Percentiles rank a stretch among this genome's conserved stretches.
Evolutionary conservation across 2,888 invertebrate genomes (phyloP).

Genomic region (Drosophila fulvimacula): DNA sequence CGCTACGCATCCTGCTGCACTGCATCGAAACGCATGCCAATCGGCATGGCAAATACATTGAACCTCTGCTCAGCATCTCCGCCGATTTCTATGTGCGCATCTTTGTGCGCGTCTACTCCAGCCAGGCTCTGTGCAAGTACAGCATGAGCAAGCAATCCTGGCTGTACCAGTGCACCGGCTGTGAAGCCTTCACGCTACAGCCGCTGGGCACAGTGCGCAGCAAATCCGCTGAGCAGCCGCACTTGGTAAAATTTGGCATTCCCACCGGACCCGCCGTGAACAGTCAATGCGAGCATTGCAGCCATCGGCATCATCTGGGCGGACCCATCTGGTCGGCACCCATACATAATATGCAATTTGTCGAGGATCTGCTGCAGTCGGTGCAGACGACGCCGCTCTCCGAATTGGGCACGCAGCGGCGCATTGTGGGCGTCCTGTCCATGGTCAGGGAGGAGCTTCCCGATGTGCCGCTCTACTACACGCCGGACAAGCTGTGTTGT

Average conservation of each 20-base stretch:
- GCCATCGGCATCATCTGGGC: slow-evolving; percentile 90
- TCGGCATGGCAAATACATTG: slow-evolving; percentile 95
- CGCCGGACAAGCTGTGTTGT: slow-evolving; percentile 91
- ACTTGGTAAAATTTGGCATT: slow-evolving; percentile 88
- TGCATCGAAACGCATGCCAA: slow-evolving; percentile 96
- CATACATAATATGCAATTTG: slow-evolving; percentile 92
- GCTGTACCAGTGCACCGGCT: slow-evolving; percentile 96
- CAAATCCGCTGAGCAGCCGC: slow-evolving; percentile 87
- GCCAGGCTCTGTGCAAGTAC: slow-evolving; percentile 93
- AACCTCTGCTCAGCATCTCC: slow-evolving; percentile 95
- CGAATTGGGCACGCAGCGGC: slow-evolving; percentile 88
- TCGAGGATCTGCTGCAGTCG: slow-evolving; percentile 87
- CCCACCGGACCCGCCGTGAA: slow-evolving; percentile 89
- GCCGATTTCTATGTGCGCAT: slow-evolving; percentile 98
- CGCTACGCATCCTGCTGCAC: slow-evolving; percentile 95
- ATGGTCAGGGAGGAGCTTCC: slow-evolving; percentile 93
- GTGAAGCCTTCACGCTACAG: slow-evolving; percentile 92
- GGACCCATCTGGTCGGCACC: slow-evolving; percentile 98
- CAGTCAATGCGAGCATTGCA: slow-evolving; percentile 90
- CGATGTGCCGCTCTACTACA: slow-evolving; percentile 95
- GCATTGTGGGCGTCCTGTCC: slow-evolving; percentile 92
- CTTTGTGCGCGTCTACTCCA: slow-evolving; percentile 93
- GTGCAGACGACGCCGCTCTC: slow-evolving; percentile 84
- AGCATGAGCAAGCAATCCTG: slow-evolving; percentile 94
- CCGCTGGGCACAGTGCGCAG: slow-evolving; percentile 88